Evolutionary conservation across 2,888 invertebrate genomes (phyloP), one percentile per base, ranked within the genome.

Genomic region (Nomada flava): DNA sequence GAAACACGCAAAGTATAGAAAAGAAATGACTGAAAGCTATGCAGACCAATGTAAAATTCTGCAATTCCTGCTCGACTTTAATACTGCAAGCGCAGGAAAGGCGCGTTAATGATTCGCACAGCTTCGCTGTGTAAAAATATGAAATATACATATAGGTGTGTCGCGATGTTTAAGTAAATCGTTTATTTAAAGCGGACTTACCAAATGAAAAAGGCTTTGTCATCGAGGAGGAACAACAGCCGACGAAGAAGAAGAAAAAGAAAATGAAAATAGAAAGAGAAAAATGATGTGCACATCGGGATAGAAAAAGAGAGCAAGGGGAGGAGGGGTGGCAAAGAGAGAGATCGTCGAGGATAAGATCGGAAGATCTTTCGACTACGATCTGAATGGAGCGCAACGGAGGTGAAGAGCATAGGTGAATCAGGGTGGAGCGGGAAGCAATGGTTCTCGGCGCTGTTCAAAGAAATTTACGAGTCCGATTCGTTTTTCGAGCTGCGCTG

Each of bases 401-500:
- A 47, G 20, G 13, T 23, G 57, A 57, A 26, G 23, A 23, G 23
- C 57, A 57, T 20, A 23, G 10, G 23, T 57, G 57, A 62, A 53
- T 26, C 82, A 77, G 74, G 83, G 82, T 70, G 86, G 79, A 84
- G 76, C 80, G 76, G 86, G 84, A 86, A 88, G 81, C 82, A 79
- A 84, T 69, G 73, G 73, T 68, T 70, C 72, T 78, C 78, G 84
- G 60, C 60, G 50, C 64, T 36, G 53, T 69, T 76, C 57, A 62
- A 71, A 64, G n/a, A 67, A 65, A 79, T 87, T 91, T 92, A 92
- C 84, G 91, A 92, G 89, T 92, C 91, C 89, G 92, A 91, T 89
- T 90, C 90, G 89, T 89, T 90, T 90, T 90, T 92, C 85, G 92
- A 88, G 86, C 84, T 91, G 84, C 92, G 92, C 90, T 92, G 93